phyloP scores from a whole-genome alignment of 92 coral and sea anemone genomes.

The Blastomussa wellsi region DNA sequence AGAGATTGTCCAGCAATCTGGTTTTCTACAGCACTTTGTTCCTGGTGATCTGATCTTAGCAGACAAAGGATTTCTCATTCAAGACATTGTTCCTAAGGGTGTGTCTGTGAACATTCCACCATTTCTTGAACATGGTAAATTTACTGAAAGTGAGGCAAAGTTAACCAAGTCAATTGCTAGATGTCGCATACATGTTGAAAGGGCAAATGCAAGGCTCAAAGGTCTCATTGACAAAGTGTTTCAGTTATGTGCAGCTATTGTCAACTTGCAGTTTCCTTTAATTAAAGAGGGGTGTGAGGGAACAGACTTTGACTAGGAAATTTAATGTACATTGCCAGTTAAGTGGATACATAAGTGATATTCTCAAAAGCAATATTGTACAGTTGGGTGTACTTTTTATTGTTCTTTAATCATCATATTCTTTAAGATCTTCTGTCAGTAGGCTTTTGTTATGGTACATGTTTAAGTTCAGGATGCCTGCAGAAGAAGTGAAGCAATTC shows the following conservation, averaged over 20 bases:
- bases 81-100: slow-evolving; percentile 45
- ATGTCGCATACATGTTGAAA: slow-evolving; percentile 52
- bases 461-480: no score
- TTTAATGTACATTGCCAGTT: no score
- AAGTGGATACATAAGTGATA: no score
- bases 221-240: slow-evolving; percentile 48
- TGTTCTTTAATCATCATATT: no score
- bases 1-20: slow-evolving; percentile 56
- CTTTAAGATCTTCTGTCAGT: no score
- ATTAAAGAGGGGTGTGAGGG: slow-evolving; percentile 49
- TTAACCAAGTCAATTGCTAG: slow-evolving; percentile 44
- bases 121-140: slow-evolving; percentile 37
- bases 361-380: no score
- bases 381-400: no score
- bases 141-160: slow-evolving; percentile 54
- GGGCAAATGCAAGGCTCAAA: slow-evolving; percentile 55
- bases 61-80: no score
- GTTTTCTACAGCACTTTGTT: slow-evolving; percentile 41
- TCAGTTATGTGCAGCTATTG: slow-evolving; percentile 61
- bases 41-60: slow-evolving; percentile 45
- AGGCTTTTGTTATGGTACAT: no score
- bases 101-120: slow-evolving; percentile 45
- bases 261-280: slow-evolving; percentile 49
- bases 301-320: slow-evolving; percentile 41
- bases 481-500: no score